These are phyloP conservation scores for Intellagama lesueurii DNA, from an alignment of 2,797 vertebrate genomes.

Conservation along the genomic window DNA sequence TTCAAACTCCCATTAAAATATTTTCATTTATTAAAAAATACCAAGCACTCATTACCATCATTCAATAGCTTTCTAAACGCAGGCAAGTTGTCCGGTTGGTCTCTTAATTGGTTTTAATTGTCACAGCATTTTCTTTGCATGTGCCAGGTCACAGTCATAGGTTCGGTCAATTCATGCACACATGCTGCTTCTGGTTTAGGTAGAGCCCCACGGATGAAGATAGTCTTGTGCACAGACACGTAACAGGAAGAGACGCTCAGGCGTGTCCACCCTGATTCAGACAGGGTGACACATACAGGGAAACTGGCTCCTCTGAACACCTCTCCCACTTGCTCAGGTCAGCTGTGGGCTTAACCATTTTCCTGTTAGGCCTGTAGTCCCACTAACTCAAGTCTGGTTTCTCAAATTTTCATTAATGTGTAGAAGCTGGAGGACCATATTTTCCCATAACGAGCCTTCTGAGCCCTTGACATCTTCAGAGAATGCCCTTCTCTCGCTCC, in stretches of 20 bases:
- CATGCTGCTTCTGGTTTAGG: neutral
- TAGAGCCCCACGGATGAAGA: neutral
- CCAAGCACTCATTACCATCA: neutral
- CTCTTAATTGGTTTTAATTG: neutral
- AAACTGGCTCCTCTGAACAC: neutral
- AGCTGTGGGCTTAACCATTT: neutral
- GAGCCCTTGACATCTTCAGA: no score
- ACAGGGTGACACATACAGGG: neutral
- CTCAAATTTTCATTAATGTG: neutral
- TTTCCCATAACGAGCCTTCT: no score
- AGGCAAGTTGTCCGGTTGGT: neutral
- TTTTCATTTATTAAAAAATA: neutral
- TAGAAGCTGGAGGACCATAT: no score
- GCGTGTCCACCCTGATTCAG: neutral
- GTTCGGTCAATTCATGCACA: neutral
- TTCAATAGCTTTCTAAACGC: no score
- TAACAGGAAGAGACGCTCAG: neutral
- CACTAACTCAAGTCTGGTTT: neutral
- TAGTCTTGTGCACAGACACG: neutral
- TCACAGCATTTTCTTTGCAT: neutral
- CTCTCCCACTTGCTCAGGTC: neutral
- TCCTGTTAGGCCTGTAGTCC: neutral
- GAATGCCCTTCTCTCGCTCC: no score
- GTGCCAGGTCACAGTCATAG: neutral
- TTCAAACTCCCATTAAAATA: neutral